Evolutionary conservation across 2,888 invertebrate genomes (phyloP).

Genomic region (Drosophila anomalata): DNA sequence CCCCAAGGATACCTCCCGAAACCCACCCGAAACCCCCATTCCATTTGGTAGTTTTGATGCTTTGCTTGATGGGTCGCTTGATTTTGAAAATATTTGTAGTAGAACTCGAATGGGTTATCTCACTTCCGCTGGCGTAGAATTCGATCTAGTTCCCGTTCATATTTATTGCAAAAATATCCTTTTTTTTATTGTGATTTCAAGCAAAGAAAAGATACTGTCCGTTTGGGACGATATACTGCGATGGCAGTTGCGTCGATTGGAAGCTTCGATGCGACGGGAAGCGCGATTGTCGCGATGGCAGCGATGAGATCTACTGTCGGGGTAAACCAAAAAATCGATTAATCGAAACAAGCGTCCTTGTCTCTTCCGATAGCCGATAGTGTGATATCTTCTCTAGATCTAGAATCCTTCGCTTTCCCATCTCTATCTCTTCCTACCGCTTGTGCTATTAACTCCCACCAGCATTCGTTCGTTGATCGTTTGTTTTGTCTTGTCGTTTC

Average conservation of each 20-base stretch:
- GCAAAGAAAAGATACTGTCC: conserved; percentile 46
- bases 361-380: neutral
- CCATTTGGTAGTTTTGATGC: conserved; percentile 5
- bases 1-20: neutral
- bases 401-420: neutral
- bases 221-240: conserved; percentile 58
- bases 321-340: conserved; percentile 63
- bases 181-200: conserved; percentile 32
- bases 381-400: conserved; percentile 3
- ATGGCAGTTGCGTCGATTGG: conserved; percentile 85
- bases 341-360: neutral
- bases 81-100: neutral
- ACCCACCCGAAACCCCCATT: conserved; percentile 1
- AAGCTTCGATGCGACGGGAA: conserved; percentile 86
- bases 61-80: conserved; percentile 17
- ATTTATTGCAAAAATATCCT: neutral
- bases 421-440: neutral
- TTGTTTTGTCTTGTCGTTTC: conserved; percentile 31
- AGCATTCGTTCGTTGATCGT: conserved; percentile 10
- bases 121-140: conserved; percentile 1
- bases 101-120: neutral
- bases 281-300: conserved; percentile 86
- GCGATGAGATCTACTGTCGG: conserved; percentile 84
- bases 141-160: neutral
- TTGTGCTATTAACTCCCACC: conserved; percentile 4